These are phyloP conservation scores for Episyrphus balteatus DNA, from an alignment of 1,140 invertebrate genomes.

Conservation along the genomic window DNA sequence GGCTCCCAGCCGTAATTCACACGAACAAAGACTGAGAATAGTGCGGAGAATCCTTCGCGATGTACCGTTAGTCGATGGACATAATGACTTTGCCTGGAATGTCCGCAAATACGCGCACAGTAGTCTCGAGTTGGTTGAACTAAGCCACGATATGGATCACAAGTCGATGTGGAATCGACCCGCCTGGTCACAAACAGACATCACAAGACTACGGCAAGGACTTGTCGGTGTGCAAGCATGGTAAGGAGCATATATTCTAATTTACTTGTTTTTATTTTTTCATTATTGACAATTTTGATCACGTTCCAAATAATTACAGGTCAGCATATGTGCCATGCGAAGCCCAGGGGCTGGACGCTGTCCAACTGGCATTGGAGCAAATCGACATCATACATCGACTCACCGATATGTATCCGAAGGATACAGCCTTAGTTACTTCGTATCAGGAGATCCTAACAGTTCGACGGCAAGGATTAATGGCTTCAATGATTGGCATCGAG, in stretches of 20 bases:
- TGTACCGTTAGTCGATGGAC: slow-evolving; percentile 55
- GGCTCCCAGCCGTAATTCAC: slow-evolving; percentile 42
- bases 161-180: slow-evolving; percentile 69
- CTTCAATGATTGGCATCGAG: slow-evolving; percentile 74
- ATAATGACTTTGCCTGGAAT: slow-evolving; percentile 83
- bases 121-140: slow-evolving; percentile 65
- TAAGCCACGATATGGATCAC: slow-evolving; percentile 57
- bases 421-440: slow-evolving; percentile 58
- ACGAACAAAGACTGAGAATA: slow-evolving; percentile 45
- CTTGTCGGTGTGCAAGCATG: slow-evolving; percentile 72
- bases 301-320: slow-evolving; percentile 44
- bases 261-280: neutral
- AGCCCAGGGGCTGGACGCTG: slow-evolving; percentile 70
- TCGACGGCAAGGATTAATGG: slow-evolving; percentile 63
- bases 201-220: slow-evolving; percentile 68
- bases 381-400: slow-evolving; percentile 81
- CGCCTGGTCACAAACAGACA: slow-evolving; percentile 80
- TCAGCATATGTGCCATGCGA: slow-evolving; percentile 77
- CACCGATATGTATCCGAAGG: slow-evolving; percentile 59
- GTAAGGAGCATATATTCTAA: slow-evolving; percentile 23
- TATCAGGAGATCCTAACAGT: slow-evolving; percentile 62
- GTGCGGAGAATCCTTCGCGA: slow-evolving; percentile 46
- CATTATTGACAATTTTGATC: neutral
- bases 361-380: slow-evolving; percentile 76
- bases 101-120: slow-evolving; percentile 72